phyloP scores from a whole-genome alignment of 2,113 vertebrate species.

The Zosterops lateralis region DNA sequence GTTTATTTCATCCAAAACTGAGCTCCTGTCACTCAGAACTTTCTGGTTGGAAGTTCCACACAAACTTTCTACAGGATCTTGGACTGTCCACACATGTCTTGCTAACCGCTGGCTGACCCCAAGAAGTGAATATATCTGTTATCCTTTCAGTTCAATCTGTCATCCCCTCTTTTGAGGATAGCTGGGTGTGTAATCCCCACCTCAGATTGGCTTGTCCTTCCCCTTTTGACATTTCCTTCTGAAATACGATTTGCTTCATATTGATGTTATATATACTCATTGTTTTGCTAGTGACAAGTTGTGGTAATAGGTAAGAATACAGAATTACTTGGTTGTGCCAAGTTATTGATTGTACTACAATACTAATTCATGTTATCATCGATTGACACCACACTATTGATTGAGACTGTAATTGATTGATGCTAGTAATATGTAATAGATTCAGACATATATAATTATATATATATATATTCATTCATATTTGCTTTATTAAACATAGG shows the following conservation, averaged over 20 bases:
- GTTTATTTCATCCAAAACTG: not conserved
- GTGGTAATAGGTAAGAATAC: not conserved
- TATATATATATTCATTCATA: not conserved
- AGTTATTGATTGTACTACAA: not conserved
- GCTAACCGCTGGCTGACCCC: not conserved
- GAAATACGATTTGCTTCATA: not conserved
- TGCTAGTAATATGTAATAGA: not conserved
- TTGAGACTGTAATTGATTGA: not conserved
- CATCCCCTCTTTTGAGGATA: not conserved
- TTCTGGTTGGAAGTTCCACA: accelerated
- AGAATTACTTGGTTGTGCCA: not conserved
- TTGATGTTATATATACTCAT: not conserved
- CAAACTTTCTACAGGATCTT: not conserved
- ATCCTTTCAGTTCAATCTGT: not conserved
- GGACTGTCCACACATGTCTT: not conserved
- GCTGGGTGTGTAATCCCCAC: not conserved
- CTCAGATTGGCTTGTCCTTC: not conserved
- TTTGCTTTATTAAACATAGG: not conserved
- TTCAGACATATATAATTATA: not conserved
- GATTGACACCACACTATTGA: not conserved
- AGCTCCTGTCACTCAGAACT: not conserved
- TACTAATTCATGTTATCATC: not conserved
- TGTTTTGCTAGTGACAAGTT: not conserved
- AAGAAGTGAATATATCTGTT: not conserved
- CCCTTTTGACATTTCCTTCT: not conserved